Evolutionary conservation across 2,888 invertebrate genomes (phyloP), one percentile per base, ranked within the genome.

Genomic region (Pachliopta kotzebuea): DNA sequence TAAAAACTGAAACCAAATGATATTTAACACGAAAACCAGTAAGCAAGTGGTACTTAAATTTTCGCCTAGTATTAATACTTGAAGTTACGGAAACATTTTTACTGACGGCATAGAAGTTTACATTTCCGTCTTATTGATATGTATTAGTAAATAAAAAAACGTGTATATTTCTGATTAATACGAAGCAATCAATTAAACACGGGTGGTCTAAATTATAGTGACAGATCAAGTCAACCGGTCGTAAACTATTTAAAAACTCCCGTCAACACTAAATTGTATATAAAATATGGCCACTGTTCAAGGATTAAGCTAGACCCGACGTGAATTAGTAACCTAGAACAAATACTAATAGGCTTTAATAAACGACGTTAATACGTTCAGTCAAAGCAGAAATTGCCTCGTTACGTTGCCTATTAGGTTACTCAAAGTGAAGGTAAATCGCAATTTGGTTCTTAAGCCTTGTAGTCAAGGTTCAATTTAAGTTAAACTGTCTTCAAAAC

Each of bases 241-340:
- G 70, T 74, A 74, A 73, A 71, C 70, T 66, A 66, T 70, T 67
- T 69, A 62, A 68, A 70, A 71, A 70, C 71, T 72, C 54, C 64
- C 31, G 62, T 62, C 72, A 71, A 60, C 69, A 70, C 60, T 66
- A 72, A 76, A 76, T 77, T 76, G 71, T 72, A 71, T 65, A 67
- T 78, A 74, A 79, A 72, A 73, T 77, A 79, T 70, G 70, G 71
- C 21, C 56, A 66, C 65, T 70, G 68, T 70, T 70, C 68, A 67
- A 63, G 67, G 64, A 68, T 69, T 71, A 69, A 65, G 64, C 64
- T 65, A 69, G 65, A 65, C 58, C 63, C 62, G 67, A 61, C 56
- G 64, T 70, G 65, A 72, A 69, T 70, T 68, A 71, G 55, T 60
- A 61, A 60, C 42, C 52, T 56, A 20, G 49, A 21, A 53, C 26